phyloP scores from a whole-genome alignment of 2,888 invertebrate genomes.

The Acholoe squamosa region DNA sequence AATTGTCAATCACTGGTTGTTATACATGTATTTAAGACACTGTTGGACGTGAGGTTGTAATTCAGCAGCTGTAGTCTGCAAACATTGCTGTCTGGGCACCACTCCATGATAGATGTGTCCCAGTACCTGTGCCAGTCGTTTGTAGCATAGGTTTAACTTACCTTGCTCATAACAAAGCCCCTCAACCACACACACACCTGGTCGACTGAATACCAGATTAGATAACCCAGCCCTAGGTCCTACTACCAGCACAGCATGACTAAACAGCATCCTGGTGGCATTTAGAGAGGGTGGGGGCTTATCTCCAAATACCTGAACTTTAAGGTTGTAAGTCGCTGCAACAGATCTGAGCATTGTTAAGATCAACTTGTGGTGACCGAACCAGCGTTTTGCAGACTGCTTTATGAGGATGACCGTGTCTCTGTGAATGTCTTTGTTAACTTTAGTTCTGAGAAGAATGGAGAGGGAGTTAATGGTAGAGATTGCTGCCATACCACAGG shows the following conservation, averaged over 20 bases:
- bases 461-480: not conserved
- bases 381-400: slow-evolving; percentile 59
- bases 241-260: slow-evolving; percentile 52
- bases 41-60: no score
- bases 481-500: not conserved
- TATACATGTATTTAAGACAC: no score
- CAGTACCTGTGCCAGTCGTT: no score
- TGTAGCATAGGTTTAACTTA: no score
- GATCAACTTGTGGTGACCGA: slow-evolving; percentile 62
- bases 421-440: not conserved
- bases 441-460: not conserved
- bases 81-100: no score
- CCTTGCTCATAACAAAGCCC: no score
- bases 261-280: slow-evolving; percentile 46
- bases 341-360: not conserved
- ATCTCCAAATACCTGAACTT: not conserved
- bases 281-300: slow-evolving; percentile 54
- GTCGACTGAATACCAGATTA: slow-evolving; percentile 56
- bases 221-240: slow-evolving; percentile 64
- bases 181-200: no score
- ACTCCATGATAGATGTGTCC: no score
- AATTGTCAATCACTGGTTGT: no score
- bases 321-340: not conserved
- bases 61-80: no score
- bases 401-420: slow-evolving; percentile 63